Evolutionary conservation across 92 coral and sea anemone species (phyloP), one percentile per base, ranked within the genome.

Genomic region (Micromussa lordhowensis): DNA sequence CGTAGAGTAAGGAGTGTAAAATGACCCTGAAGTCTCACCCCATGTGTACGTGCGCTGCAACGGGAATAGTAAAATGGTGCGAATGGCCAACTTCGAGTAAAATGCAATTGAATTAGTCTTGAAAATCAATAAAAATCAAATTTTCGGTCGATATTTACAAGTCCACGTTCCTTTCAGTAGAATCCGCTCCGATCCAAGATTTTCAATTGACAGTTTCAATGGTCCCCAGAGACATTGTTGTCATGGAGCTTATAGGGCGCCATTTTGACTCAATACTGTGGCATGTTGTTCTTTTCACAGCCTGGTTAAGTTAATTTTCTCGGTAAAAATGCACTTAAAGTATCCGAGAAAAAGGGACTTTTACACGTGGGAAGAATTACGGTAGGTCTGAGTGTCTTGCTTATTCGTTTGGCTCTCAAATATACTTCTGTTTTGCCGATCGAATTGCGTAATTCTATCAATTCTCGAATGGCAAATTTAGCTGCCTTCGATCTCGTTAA

Each of bases 281-380:
- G 11, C 16, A 24, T 9, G 48, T 24, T 61, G 89, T 44, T 19
- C 89, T 63, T 86, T 86, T 76, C 64, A 24, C 88, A 40, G 88
- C 61, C 7, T n/a, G 3, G 4, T 24, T 77, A 44, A 77, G 61
- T 40, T 14, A 40, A 21, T 61, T 49, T 77, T 73, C 32, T 83
- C 70, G 81, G 5, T 71, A 87, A 73, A n/a, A 76, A 96, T 96
- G 97, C 97, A 94, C 68, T 91, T 96, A 58, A 96, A 92, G 68
- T 96, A 94, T 54, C 99, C 99, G 44, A 87, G 91, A 54, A 93
- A 88, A 88, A 92, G 78, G 63, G 95, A 91, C 22, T 91, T 93
- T 90, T 94, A 94, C 28, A 82, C 93, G 4, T 94, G 96, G 94
- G 98, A 96, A 87, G 98, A 96, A 82, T 38, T 96, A 53, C 90